A percentile compares a stretch with the other conserved stretches of the same genome.
Evolutionary conservation across 1,140 invertebrate genomes (phyloP).

Genomic region (Aphidius gifuensis): DNA sequence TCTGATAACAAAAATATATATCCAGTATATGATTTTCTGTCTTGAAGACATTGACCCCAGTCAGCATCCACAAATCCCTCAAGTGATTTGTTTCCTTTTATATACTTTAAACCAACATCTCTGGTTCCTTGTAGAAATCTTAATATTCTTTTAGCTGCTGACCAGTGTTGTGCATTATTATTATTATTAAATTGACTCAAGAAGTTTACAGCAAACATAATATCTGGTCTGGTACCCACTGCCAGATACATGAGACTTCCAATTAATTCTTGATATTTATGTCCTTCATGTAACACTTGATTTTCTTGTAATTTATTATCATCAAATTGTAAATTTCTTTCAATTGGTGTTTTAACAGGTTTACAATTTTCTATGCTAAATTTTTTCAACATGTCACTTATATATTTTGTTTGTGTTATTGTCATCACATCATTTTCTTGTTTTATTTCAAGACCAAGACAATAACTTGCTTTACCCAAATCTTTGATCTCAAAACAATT

Average conservation of each 20-base stretch:
- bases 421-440: conserved; percentile 1
- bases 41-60: conserved; percentile 33
- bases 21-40: conserved; percentile 41
- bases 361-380: conserved; percentile 30
- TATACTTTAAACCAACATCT: neutral
- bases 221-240: conserved; percentile 50
- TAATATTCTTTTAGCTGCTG: conserved; percentile 27
- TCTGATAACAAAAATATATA: conserved; percentile 38
- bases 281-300: conserved; percentile 5
- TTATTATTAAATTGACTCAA: conserved; percentile 31
- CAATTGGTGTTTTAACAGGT: conserved; percentile 31
- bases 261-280: conserved; percentile 41
- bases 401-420: conserved; percentile 21
- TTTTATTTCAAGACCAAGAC: conserved; percentile 17
- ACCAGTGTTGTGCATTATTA: conserved; percentile 26
- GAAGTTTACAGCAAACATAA: conserved; percentile 44
- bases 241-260: conserved; percentile 50
- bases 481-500: conserved; percentile 22
- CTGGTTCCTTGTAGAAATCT: neutral
- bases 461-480: conserved; percentile 10
- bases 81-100: neutral
- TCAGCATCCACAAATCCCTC: conserved; percentile 36
- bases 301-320: conserved; percentile 4
- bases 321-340: conserved; percentile 19
- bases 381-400: conserved; percentile 11